Evolutionary conservation across 2,797 vertebrate genomes (phyloP).

Genomic region (Distichodus sexfasciatus): DNA sequence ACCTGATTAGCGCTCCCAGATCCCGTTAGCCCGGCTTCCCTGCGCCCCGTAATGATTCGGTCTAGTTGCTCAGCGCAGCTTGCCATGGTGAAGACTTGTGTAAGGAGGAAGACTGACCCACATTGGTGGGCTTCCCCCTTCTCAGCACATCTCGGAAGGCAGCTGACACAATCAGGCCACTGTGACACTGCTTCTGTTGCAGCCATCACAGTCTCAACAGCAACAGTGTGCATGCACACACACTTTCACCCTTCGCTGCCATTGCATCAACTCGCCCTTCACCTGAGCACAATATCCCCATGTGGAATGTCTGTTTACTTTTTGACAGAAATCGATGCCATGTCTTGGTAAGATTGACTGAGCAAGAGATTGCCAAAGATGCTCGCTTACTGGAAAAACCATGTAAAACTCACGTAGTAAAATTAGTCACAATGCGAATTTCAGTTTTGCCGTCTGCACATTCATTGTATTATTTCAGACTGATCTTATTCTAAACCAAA

Average conservation of each 20-base stretch:
- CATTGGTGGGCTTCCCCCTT: slow-evolving; percentile 42
- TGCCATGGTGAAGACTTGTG: background rate
- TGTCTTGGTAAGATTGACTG: background rate
- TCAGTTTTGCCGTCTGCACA: background rate
- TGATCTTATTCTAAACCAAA: slow-evolving; percentile 8
- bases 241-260: background rate
- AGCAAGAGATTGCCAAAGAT: background rate
- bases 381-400: background rate
- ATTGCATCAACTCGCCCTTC: background rate
- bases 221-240: slow-evolving; percentile 5
- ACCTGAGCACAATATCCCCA: background rate
- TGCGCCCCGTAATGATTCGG: slow-evolving; percentile 26
- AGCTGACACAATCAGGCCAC: slow-evolving; percentile 54
- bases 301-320: background rate
- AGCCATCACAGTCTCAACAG: slow-evolving; percentile 16
- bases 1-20: slow-evolving; percentile 27
- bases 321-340: background rate
- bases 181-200: slow-evolving; percentile 22
- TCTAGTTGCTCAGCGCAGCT: slow-evolving; percentile 7
- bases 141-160: slow-evolving; percentile 42
- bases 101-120: slow-evolving; percentile 44
- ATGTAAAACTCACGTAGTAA: background rate
- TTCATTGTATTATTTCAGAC: background rate
- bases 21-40: slow-evolving; percentile 2
- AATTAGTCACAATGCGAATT: background rate